Evolutionary conservation across 2,888 invertebrate species (phyloP), one percentile per base, ranked within the genome.

Genomic region (Eustalomyia histrio): DNA sequence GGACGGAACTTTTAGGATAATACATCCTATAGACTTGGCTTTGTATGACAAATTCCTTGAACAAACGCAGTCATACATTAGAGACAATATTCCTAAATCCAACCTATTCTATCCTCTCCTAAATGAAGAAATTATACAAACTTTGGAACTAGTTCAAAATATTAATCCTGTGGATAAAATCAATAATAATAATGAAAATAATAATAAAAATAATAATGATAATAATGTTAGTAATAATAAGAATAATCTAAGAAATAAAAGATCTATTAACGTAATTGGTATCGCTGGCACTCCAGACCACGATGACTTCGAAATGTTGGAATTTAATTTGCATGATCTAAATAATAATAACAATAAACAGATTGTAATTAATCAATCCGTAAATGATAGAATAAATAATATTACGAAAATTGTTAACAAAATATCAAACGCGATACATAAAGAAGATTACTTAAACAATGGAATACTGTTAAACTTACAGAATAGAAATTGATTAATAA

Each of bases 291-390:
- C 64, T 52, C 64, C 64, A 33, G 64, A 65, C 64, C 64, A 65
- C 52, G 64, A 65, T 65, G 64, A 65, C 10, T 65, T 65, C 33
- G 52, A 67, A 67, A 67, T 55, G 55, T 18, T 67, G 16, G 21
- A 67, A 35, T 39, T 33, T 16, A 60, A 60, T 60, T 35, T 60
- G 16, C 16, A 35, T 60, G 2, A 60, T 6, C 1, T 67, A 39
- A 39, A 67, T 67, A 12, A 55, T 14, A 67, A 67, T 53, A 67
- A 67, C 53, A 67, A 67, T 53, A 67, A 71, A 29, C 68, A 68
- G 14, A 21, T 68, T n/a, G 17, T 69, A 29, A 69, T 68, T 57
- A 68, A 68, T 24, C 57, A 58, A 47, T 24, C 14, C 2, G 1
- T 61, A 0, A 61, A 57, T 43, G 43, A 57, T 24, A 68, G 58